Percentiles rank a stretch among this genome's conserved stretches.
These are phyloP conservation scores for Diceros bicornis DNA, from an alignment of 2,797 vertebrate species.

Conservation along the genomic window DNA sequence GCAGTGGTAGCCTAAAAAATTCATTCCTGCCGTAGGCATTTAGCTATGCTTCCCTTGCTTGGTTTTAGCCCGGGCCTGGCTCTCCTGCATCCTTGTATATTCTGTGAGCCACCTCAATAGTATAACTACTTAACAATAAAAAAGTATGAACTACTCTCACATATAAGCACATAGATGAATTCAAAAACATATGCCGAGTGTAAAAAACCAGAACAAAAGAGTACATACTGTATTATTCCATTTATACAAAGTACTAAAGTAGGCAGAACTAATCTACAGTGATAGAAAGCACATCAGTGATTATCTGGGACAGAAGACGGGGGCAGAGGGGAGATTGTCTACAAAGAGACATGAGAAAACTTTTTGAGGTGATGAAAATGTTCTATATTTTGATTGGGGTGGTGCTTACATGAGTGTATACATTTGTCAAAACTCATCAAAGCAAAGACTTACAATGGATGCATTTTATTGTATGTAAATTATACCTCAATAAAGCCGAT, in stretches of 20 bases:
- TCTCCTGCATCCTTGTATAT: not conserved
- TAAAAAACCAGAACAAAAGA: not conserved
- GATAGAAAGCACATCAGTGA: not conserved
- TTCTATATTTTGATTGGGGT: not conserved
- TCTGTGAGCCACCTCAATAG: not conserved
- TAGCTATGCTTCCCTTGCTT: not conserved
- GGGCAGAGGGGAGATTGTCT: not conserved
- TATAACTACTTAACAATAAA: not conserved
- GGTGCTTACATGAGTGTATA: not conserved
- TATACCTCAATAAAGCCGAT: not conserved
- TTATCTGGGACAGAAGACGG: not conserved
- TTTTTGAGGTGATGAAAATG: not conserved
- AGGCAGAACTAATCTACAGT: not conserved
- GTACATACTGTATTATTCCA: not conserved
- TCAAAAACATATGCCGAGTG: not conserved
- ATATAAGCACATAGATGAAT: not conserved
- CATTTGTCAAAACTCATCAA: not conserved
- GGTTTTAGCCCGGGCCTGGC: not conserved
- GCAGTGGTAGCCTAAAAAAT: not conserved
- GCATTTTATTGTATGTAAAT: not conserved
- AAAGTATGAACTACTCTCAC: not conserved
- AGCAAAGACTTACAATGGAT: not conserved
- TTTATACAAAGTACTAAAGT: not conserved
- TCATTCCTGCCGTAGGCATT: not conserved
- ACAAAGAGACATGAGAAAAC: not conserved